A percentile compares a stretch with the other conserved stretches of the same genome.
Evolutionary conservation across 2,888 invertebrate genomes (phyloP).

Genomic region (Chymomyza fuscimana): DNA sequence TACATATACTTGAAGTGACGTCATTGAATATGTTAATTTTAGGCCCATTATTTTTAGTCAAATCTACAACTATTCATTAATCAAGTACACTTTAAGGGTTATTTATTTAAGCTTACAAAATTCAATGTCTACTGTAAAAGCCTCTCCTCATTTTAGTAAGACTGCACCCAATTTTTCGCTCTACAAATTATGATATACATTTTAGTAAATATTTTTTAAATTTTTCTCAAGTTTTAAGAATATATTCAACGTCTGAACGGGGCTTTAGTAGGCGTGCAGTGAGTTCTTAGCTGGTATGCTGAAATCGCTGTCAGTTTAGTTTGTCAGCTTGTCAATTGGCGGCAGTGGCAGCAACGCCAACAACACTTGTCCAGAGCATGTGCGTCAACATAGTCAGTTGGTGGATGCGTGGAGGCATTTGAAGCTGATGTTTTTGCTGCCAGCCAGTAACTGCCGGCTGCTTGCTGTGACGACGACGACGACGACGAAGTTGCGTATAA

Average conservation of each 20-base stretch:
- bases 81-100: too few species aligned
- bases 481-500: conserved; percentile 19
- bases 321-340: conserved; percentile 26
- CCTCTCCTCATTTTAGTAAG: too few species aligned
- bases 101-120: too few species aligned
- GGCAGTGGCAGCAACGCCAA: conserved; percentile 30
- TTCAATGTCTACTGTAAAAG: too few species aligned
- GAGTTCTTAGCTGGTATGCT: not conserved
- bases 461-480: not conserved
- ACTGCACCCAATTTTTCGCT: too few species aligned
- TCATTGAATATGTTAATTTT: too few species aligned
- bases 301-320: conserved; percentile 40
- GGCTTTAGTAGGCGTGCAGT: not conserved
- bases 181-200: too few species aligned
- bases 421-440: conserved; percentile 23
- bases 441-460: not conserved
- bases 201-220: too few species aligned
- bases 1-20: too few species aligned
- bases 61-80: too few species aligned
- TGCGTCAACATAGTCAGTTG: conserved; percentile 49
- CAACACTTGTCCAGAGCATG: conserved; percentile 5
- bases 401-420: conserved; percentile 57
- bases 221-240: not conserved
- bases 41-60: too few species aligned
- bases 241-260: not conserved